phyloP scores from a whole-genome alignment of 2,113 vertebrate genomes.

The Bettongia penicillata region DNA sequence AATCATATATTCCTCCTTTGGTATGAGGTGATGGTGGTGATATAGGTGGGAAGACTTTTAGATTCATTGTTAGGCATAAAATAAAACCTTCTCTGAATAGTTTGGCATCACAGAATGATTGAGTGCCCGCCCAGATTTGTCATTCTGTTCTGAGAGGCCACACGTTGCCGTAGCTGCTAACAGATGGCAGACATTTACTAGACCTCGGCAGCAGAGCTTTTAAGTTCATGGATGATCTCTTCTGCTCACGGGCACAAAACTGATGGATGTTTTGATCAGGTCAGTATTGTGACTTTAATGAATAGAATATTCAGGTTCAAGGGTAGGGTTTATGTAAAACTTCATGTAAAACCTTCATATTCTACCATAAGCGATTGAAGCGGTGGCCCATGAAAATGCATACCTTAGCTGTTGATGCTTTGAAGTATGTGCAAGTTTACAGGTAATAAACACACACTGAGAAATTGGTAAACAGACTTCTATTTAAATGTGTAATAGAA shows the following conservation, averaged over 20 bases:
- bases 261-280: neutral
- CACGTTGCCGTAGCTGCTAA: neutral
- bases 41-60: neutral
- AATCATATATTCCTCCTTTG: neutral
- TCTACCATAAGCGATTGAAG: neutral
- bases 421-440: neutral
- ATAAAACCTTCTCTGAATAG: neutral
- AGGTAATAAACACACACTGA: accelerated
- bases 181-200: neutral
- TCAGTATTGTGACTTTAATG: neutral
- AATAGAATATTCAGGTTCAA: neutral
- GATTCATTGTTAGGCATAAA: neutral
- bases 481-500: neutral
- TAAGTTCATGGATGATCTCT: neutral
- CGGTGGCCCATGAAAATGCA: neutral
- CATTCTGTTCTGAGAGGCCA: neutral
- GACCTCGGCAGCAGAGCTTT: accelerated
- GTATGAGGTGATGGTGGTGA: neutral
- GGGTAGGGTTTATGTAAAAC: neutral
- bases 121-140: neutral
- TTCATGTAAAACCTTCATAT: neutral
- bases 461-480: neutral
- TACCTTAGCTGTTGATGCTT: neutral
- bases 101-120: neutral
- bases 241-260: neutral